These are phyloP conservation scores for human (Homo sapiens) DNA, from an alignment of 2,113 vertebrate species.

Conservation along the genomic window DNA sequence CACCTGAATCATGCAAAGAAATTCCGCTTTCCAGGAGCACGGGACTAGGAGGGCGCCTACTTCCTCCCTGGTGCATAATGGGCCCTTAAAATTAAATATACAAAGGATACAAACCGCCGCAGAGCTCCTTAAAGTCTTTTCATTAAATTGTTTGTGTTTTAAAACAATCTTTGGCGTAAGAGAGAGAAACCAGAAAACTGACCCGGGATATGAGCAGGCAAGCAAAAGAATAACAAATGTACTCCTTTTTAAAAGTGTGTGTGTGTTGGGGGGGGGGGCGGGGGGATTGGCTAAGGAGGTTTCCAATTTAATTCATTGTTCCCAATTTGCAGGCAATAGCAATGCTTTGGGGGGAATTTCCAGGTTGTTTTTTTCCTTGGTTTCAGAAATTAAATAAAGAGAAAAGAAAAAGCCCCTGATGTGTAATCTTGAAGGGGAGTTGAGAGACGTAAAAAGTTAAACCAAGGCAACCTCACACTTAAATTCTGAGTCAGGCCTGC, in stretches of 20 bases:
- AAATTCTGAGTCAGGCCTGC: neutral
- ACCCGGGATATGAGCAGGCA: neutral
- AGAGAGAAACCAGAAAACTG: neutral
- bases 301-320: neutral
- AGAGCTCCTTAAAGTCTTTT: neutral
- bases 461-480: neutral
- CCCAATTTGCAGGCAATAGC: neutral
- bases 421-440: neutral
- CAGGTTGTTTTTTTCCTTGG: conserved; percentile 37
- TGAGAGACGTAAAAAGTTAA: neutral
- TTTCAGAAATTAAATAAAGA: neutral
- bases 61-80: neutral
- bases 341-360: neutral
- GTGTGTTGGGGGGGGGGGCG: too few species aligned
- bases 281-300: neutral
- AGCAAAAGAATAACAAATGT: neutral
- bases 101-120: neutral
- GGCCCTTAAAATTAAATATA: neutral
- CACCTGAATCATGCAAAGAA: neutral
- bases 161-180: neutral
- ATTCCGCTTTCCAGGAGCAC: neutral
- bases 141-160: neutral
- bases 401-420: neutral
- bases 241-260: neutral
- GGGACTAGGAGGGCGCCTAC: neutral